phyloP scores from a whole-genome alignment of 2,797 vertebrate species.

The Aldrovandia affinis region DNA sequence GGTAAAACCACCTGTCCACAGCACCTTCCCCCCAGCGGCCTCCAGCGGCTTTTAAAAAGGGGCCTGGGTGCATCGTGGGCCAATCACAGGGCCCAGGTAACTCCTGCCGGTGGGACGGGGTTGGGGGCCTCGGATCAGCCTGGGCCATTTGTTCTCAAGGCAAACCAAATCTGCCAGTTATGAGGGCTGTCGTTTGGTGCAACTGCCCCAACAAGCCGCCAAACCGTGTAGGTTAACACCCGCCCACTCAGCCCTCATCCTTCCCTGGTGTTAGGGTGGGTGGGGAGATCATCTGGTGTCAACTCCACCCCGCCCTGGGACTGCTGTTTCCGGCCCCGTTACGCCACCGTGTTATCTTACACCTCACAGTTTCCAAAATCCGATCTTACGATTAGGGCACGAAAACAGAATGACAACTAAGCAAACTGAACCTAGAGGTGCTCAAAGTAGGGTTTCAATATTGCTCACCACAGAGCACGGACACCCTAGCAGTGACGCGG shows the following conservation, averaged over 20 bases:
- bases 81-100: not conserved
- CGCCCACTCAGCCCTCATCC: constrained; percentile 20
- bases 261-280: constrained; percentile 17
- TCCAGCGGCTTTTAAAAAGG: not conserved
- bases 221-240: constrained; percentile 54
- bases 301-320: not conserved
- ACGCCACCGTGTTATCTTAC: not conserved
- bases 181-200: constrained; percentile 52
- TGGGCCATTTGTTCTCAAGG: not conserved
- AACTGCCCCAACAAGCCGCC: no score
- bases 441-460: no score
- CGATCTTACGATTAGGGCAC: not conserved
- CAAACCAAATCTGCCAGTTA: not conserved
- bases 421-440: not conserved
- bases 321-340: not conserved
- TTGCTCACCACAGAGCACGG: no score
- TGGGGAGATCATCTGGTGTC: constrained; percentile 14
- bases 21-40: not conserved
- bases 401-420: not conserved
- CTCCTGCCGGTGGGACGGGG: constrained; percentile 17
- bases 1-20: not conserved
- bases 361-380: not conserved
- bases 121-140: constrained; percentile 44
- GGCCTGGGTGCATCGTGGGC: not conserved
- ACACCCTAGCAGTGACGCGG: no score